Evolutionary conservation across 2,797 vertebrate genomes (phyloP), one percentile per base, ranked within the genome.

Genomic region (Mormyrops boulengeri): DNA sequence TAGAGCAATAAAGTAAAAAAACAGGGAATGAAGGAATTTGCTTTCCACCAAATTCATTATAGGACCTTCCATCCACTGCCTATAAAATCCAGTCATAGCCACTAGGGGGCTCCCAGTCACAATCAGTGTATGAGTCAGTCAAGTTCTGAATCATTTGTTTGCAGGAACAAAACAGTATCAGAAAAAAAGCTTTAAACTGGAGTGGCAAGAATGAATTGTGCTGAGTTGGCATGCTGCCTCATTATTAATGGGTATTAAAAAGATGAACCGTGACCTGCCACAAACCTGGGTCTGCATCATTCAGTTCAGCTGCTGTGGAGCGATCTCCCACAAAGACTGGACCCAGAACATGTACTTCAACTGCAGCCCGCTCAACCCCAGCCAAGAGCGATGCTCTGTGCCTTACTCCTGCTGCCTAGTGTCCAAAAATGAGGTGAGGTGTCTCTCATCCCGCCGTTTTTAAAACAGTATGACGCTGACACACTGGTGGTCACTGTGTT

Each of bases 341-440:
- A 97, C 97, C 88, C 94, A 94, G 90, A 99, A 99, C 93, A 96
- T 98, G 91, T 99, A 99, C 92, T 99, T 99, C 95, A 97, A 97
- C 95, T 99, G 98, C 93, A 95, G 93, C 0, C 0, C 91, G 0
- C 86, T 94, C 17, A 99, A 98, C 92, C 98, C 96, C 62, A 98
- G 98, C 93, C 92, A 90, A 0, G 98, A 99, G 57, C 96, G 97
- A 52, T 99, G 98, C 92, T 96, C 98, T 0, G 98, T 99, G 17
- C 98, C 98, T 80, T 99, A 96, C 93, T 99, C 98, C 92, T 99
- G 98, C 89, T 99, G 98, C 87, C 91, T 97, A 91, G 92, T 89
- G 2, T 89, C 94, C 0, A 52, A 95, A 3, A 85, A 93, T 0
- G 91, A 97, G 97, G 97, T 98, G 85, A 85, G 7, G 3, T 1